Evolutionary conservation across 2,113 vertebrate genomes (phyloP), one percentile per base, ranked within the genome.

Genomic region (Grammomys surdaster): DNA sequence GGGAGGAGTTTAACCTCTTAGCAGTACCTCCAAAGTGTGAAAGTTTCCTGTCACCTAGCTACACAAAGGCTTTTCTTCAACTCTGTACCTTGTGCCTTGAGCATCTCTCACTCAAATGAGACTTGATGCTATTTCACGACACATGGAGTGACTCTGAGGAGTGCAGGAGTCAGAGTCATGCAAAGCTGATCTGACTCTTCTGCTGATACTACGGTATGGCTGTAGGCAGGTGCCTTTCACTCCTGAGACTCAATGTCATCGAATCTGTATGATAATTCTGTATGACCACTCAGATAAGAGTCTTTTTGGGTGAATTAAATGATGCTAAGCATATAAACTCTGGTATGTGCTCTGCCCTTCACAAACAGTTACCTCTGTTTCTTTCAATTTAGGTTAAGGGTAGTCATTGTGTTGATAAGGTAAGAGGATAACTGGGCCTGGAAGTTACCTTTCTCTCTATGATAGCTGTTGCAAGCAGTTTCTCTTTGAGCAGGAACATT

Each of bases 171-270:
- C 10, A 58, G 36, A 88, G 28, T 85, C 72, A 24, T 10, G 31
- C 24, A 85, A 54, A 82, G 88, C 46, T 28, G n/a, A 51, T 80
- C 65, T 90, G 56, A 76, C 88, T 51, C 56, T 82, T 96, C 56
- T 84, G 12, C 14, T 82, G 33, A 58, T 86, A 43, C 7, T 85
- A 51, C 22, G 22, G 9, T n/a, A 40, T 33, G 65, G 20, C 56
- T 76, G 54, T 48, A 56, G 73, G 43, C 5, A 85, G 16, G 5
- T 89, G 51, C 75, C 76, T 87, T 96, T 85, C 67, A 46, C 89
- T 95, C 86, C 48, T 65, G 72, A 73, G 56, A 70, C 22, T 40
- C 76, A 48, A 1, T 94, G 43, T 75, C 19, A 65, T 92, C 93
- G 84, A n/a, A n/a, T 86, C 51, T 91, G 4, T 65, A 11, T 67